Conservation (phyloP, 1,140 invertebrate species). For the Akabosia matsudoensis region DNA sequence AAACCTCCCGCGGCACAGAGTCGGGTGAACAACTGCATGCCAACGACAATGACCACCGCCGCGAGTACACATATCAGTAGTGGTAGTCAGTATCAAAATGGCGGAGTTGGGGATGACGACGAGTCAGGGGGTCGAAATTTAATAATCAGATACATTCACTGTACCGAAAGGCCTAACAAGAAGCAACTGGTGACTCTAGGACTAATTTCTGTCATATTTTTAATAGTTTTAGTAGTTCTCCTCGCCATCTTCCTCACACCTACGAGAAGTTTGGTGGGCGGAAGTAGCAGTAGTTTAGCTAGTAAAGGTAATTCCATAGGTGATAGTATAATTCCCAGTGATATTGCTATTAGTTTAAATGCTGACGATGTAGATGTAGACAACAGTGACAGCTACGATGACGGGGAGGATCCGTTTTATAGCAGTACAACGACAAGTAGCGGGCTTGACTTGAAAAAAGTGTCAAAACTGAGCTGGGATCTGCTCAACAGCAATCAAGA, state of each 20-base stretch:
- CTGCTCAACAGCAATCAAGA: conserved; percentile 36
- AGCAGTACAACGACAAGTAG: neutral
- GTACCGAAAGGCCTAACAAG: neutral
- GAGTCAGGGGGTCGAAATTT: neutral
- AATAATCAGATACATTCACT: conserved; percentile 18
- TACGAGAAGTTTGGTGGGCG: neutral
- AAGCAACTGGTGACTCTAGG: conserved; percentile 10
- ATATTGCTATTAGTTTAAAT: conserved; percentile 19
- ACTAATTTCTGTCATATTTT: conserved; percentile 15
- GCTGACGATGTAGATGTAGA: conserved; percentile 4
- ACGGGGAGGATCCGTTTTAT: neutral
- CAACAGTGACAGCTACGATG: conserved; percentile 13
- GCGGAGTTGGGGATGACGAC: neutral
- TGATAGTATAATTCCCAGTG: conserved; percentile 9
- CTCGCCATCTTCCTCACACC: neutral
- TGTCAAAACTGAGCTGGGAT: conserved; percentile 42
- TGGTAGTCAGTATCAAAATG: neutral
- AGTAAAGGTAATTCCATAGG: neutral
- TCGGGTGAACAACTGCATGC: neutral
- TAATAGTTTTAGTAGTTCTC: neutral
- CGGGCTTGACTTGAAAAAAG: conserved; percentile 19
- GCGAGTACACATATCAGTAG: neutral
- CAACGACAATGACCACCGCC: neutral
- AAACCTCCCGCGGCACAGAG: neutral
- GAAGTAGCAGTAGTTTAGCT: neutral